Conservation (phyloP, 2,888 invertebrate species). For the Heteropelma amictum region DNA sequence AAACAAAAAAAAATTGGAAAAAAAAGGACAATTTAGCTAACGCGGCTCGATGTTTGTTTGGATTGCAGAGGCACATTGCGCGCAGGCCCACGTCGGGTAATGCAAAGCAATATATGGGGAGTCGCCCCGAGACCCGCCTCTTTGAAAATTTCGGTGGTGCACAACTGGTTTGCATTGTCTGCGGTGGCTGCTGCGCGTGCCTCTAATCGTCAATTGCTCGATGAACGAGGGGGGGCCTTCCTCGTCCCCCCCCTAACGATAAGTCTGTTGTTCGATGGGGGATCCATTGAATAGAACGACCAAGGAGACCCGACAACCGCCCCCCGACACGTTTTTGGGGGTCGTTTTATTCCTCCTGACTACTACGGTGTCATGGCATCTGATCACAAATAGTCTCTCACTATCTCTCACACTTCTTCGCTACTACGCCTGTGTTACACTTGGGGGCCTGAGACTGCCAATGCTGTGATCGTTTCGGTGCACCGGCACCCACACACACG, state of each 20-base stretch:
- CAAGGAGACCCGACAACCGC: constrained; percentile 13
- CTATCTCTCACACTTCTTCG: constrained; percentile 17
- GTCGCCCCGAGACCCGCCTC: constrained; percentile 72
- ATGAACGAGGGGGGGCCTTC: constrained; percentile 62
- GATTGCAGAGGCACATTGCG: constrained; percentile 79
- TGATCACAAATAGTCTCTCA: constrained; percentile 1
- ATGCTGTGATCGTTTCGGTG: constrained; percentile 14
- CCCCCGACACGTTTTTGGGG: constrained; percentile 7
- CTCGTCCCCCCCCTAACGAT: constrained; percentile 14
- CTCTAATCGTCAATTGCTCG: constrained; percentile 75
- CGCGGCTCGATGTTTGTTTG: constrained; percentile 78
- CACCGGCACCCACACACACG: not conserved
- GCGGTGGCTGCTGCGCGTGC: constrained; percentile 78
- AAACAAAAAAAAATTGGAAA: constrained; percentile 47
- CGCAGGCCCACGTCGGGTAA: constrained; percentile 78
- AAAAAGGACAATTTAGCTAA: constrained; percentile 70
- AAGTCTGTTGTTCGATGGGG: constrained; percentile 19
- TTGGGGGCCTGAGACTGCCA: constrained; percentile 10
- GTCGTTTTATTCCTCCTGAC: constrained; percentile 9
- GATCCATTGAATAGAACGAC: constrained; percentile 16
- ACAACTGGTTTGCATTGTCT: constrained; percentile 77
- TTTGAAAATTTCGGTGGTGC: constrained; percentile 73
- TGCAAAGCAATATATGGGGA: constrained; percentile 75
- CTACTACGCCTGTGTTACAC: constrained; percentile 16
- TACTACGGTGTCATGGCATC: constrained; percentile 5